Percentiles rank a stretch among this genome's conserved stretches.
Conservation (phyloP, 2,113 vertebrate species). For the Tyto alba region DNA sequence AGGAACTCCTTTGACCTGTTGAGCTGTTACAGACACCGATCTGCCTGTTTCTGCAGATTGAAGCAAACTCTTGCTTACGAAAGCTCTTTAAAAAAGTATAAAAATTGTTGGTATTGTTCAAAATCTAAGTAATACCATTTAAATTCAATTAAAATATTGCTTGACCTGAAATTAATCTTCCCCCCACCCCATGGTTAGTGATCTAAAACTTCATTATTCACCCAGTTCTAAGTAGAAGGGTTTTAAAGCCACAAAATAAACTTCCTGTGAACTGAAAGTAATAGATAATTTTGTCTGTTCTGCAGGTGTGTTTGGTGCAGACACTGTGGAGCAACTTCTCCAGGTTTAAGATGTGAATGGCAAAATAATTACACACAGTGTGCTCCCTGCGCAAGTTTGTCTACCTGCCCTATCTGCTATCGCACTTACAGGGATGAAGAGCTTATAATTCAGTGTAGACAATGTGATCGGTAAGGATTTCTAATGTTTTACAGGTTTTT, state of each 20-base stretch:
- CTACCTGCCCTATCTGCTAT: conserved; percentile 83
- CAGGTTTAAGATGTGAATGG: conserved; percentile 90
- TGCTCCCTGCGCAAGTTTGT: conserved; percentile 89
- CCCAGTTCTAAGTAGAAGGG: background rate
- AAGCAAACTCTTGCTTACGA: background rate
- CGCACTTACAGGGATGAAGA: conserved; percentile 85
- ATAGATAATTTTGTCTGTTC: background rate
- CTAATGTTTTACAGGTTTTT: background rate
- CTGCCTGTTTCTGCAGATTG: background rate
- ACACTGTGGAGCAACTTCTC: conserved; percentile 89
- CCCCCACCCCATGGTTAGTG: background rate
- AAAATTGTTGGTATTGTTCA: background rate
- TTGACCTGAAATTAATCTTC: background rate
- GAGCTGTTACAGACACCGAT: background rate
- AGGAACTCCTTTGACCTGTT: background rate
- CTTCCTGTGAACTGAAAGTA: background rate
- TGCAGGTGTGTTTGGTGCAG: conserved; percentile 95
- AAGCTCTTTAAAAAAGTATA: background rate
- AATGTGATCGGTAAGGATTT: conserved; percentile 86
- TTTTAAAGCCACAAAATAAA: background rate
- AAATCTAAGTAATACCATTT: background rate
- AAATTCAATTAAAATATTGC: background rate
- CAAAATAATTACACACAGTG: conserved; percentile 96
- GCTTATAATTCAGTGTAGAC: conserved; percentile 90
- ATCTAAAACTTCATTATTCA: background rate